phyloP scores from a whole-genome alignment of 1,140 invertebrate genomes.

The Drosophila lowei region DNA sequence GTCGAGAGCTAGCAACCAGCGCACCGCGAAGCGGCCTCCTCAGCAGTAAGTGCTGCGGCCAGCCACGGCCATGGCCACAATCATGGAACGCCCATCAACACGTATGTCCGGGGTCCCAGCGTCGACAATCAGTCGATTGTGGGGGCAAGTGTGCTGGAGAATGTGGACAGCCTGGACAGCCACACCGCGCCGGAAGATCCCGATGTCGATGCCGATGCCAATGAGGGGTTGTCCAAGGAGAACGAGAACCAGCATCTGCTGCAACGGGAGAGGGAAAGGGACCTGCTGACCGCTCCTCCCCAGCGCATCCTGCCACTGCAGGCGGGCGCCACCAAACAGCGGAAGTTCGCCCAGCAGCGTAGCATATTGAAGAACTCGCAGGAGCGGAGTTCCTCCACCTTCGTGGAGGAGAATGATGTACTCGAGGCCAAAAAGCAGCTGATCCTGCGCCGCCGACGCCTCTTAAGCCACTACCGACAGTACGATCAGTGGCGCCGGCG shows the following conservation, averaged over 20 bases:
- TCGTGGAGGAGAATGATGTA: constrained; percentile 73
- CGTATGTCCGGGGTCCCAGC: constrained; percentile 67
- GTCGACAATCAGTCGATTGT: constrained; percentile 74
- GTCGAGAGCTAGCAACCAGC: constrained; percentile 85
- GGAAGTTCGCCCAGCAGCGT: constrained; percentile 73
- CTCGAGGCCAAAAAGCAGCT: constrained; percentile 81
- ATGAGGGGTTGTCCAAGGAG: constrained; percentile 4
- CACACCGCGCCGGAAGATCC: constrained; percentile 35
- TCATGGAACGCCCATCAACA: constrained; percentile 78
- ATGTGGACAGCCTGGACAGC: constrained; percentile 59
- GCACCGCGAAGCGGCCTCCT: constrained; percentile 69
- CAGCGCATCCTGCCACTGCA: constrained; percentile 61
- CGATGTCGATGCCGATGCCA: constrained; percentile 34
- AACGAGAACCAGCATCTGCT: constrained; percentile 33
- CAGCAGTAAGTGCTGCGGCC: constrained; percentile 44
- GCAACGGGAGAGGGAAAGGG: constrained; percentile 20
- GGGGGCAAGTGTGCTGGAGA: constrained; percentile 58
- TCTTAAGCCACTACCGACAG: constrained; percentile 80
- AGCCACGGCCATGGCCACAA: constrained; percentile 47
- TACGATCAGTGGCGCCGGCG: constrained; percentile 82
- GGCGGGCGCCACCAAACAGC: constrained; percentile 50
- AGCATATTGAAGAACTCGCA: constrained; percentile 79
- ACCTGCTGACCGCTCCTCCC: constrained; percentile 8
- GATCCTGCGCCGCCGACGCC: constrained; percentile 73
- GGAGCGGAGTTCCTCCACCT: constrained; percentile 73